These are phyloP conservation scores for Steinernema khuongi DNA, from an alignment of 1,140 invertebrate species.

Conservation along the genomic window DNA sequence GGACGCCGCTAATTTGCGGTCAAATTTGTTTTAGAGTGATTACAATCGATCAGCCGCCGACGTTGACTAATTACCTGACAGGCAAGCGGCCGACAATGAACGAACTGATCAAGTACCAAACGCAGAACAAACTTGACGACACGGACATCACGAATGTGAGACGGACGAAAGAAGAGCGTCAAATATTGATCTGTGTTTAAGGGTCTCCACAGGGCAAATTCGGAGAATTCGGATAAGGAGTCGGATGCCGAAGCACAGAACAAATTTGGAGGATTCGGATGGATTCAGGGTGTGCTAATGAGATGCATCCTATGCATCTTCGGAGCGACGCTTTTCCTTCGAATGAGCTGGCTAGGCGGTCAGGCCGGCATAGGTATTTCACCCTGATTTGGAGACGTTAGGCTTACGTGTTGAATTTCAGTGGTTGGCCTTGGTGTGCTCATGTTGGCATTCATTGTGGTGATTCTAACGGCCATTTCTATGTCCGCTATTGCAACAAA, in stretches of 20 bases:
- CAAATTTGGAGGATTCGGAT: conserved; percentile 43
- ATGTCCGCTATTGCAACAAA: conserved; percentile 66
- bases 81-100: neutral
- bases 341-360: conserved; percentile 66
- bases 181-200: neutral
- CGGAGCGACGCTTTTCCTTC: conserved; percentile 67
- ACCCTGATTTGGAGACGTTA: conserved; percentile 16
- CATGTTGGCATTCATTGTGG: conserved; percentile 60
- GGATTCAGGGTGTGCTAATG: conserved; percentile 52
- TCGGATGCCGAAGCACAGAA: conserved; percentile 1
- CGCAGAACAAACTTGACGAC: neutral
- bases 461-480: conserved; percentile 63
- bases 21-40: neutral
- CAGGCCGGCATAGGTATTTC: conserved; percentile 65
- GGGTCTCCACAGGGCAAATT: neutral
- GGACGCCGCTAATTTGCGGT: neutral
- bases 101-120: conserved; percentile 5
- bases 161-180: neutral
- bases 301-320: conserved; percentile 71
- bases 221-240: neutral
- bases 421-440: conserved; percentile 59
- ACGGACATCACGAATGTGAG: neutral
- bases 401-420: conserved; percentile 19
- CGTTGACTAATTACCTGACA: neutral
- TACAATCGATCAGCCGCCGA: conserved; percentile 6